Evolutionary conservation across 1,140 invertebrate species (phyloP).

Genomic region (Leptinotarsa defecta): DNA sequence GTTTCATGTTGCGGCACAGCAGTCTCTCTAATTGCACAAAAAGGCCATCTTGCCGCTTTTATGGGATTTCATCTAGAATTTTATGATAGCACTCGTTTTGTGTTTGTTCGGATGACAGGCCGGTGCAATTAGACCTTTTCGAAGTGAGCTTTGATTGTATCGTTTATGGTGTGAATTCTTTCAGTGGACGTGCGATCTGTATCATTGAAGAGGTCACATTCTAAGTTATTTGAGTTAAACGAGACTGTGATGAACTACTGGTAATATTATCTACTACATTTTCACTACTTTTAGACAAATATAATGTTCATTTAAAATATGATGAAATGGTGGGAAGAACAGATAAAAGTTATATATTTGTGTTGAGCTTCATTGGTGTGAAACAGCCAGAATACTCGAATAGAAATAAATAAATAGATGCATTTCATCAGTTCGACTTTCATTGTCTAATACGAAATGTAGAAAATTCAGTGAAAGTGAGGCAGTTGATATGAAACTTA

Average conservation of each 20-base stretch:
- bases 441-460: too few species aligned
- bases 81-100: not conserved
- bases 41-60: not conserved
- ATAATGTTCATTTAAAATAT: too few species aligned
- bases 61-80: constrained; percentile 4
- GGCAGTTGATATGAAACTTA: too few species aligned
- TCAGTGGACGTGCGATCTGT: not conserved
- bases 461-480: too few species aligned
- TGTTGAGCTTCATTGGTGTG: too few species aligned
- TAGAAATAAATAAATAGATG: too few species aligned
- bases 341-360: too few species aligned
- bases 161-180: constrained; percentile 2
- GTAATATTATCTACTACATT: not conserved
- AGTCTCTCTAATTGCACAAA: constrained; percentile 8
- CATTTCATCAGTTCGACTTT: too few species aligned
- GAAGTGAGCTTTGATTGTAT: constrained; percentile 5
- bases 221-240: not conserved
- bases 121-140: not conserved
- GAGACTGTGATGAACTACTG: not conserved
- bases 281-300: not conserved
- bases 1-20: not conserved
- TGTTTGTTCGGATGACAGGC: not conserved
- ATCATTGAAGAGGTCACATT: not conserved
- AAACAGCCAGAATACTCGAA: too few species aligned
- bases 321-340: too few species aligned